phyloP scores from a whole-genome alignment of 2,888 invertebrate genomes.

The Thysanoteuthis rhombus region DNA sequence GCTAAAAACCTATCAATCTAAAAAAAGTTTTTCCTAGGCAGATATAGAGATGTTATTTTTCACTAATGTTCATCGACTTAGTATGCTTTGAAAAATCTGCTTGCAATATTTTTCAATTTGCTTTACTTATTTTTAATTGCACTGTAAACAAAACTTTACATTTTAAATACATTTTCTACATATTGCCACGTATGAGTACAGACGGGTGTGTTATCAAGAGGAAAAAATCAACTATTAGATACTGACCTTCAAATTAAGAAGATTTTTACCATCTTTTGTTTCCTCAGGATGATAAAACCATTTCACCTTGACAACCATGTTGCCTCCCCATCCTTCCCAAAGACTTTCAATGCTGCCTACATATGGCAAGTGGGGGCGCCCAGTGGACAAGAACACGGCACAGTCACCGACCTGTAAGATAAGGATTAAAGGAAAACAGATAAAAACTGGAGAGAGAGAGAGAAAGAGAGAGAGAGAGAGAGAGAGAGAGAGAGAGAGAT shows the following conservation, averaged over 20 bases:
- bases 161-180: no score
- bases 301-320: conserved; percentile 90
- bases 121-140: no score
- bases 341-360: conserved; percentile 90
- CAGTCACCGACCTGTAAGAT: conserved; percentile 84
- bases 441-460: background rate
- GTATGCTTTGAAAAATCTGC: no score
- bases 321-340: conserved; percentile 88
- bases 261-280: conserved; percentile 76
- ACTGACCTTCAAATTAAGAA: conserved; percentile 73
- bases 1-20: no score
- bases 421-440: background rate
- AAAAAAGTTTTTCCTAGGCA: no score
- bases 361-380: conserved; percentile 89
- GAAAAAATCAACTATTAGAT: background rate
- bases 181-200: no score
- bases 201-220: background rate
- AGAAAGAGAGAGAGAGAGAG: no score
- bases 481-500: no score
- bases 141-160: no score
- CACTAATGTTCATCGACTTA: no score
- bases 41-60: no score
- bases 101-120: no score
- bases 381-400: conserved; percentile 94
- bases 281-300: conserved; percentile 99